These are phyloP conservation scores for Sitobion miscanthi DNA, from an alignment of 1,140 invertebrate genomes.

Conservation along the genomic window DNA sequence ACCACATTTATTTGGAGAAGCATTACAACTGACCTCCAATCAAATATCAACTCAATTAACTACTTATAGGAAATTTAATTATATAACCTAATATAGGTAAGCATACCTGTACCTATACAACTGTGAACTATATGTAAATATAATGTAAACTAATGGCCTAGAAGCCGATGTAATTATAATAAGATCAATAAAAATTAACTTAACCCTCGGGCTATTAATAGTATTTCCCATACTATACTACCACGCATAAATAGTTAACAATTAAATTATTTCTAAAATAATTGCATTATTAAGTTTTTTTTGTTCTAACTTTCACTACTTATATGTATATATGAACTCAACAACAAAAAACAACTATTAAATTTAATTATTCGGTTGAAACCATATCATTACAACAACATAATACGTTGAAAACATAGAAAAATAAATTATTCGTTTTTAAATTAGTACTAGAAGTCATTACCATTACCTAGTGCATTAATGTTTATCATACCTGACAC, in stretches of 20 bases:
- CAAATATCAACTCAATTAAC: no score
- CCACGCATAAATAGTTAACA: background rate
- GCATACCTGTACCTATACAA: no score
- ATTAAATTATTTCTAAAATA: background rate
- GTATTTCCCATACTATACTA: background rate
- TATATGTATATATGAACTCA: background rate
- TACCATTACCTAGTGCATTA: background rate
- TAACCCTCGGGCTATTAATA: background rate
- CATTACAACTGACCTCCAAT: no score
- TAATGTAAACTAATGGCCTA: no score
- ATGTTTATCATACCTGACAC: background rate
- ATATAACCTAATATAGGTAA: no score
- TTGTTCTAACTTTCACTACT: background rate
- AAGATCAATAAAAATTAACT: no score
- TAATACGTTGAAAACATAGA: background rate
- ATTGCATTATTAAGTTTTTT: background rate
- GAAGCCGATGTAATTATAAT: no score
- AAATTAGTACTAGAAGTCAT: background rate
- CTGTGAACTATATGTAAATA: no score
- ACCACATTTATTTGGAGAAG: no score
- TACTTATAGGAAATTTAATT: no score
- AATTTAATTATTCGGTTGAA: conserved; percentile 11
- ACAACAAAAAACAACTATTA: conserved; percentile 9
- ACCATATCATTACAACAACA: background rate
- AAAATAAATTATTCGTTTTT: no score